phyloP scores from a whole-genome alignment of 1,140 invertebrate species.

The Drosophila tropicalis region DNA sequence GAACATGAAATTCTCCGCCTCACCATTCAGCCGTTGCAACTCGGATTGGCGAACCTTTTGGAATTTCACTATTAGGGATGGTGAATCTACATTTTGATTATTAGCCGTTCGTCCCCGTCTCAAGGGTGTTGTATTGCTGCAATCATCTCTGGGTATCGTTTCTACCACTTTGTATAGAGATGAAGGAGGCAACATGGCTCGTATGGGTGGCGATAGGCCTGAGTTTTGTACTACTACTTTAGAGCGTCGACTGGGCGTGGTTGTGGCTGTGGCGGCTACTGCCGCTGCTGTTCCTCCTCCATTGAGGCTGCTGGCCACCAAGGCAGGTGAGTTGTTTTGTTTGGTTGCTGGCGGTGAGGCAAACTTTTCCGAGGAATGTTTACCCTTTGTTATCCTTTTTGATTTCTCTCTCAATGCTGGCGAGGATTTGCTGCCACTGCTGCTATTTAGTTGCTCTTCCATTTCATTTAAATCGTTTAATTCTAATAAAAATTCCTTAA shows the following conservation, averaged over 20 bases:
- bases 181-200: conserved; percentile 75
- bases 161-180: conserved; percentile 76
- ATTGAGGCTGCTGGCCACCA: conserved; percentile 24
- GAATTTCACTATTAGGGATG: conserved; percentile 89
- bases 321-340: background rate
- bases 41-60: conserved; percentile 89
- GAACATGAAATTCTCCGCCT: conserved; percentile 93
- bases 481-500: conserved; percentile 65
- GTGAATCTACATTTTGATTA: conserved; percentile 65
- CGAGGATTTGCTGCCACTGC: conserved; percentile 47
- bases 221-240: conserved; percentile 41
- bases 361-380: conserved; percentile 78
- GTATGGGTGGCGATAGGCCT: conserved; percentile 65
- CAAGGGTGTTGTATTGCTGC: conserved; percentile 44
- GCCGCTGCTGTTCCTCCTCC: conserved; percentile 42
- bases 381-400: conserved; percentile 74
- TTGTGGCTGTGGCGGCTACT: conserved; percentile 27
- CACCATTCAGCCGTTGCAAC: conserved; percentile 89
- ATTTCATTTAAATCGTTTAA: conserved; percentile 72
- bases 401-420: conserved; percentile 73
- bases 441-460: conserved; percentile 44
- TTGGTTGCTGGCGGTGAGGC: conserved; percentile 27
- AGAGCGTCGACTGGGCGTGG: conserved; percentile 29
- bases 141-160: conserved; percentile 50
- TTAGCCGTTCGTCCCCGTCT: conserved; percentile 35